Evolutionary conservation across 2,888 invertebrate species (phyloP).

Genomic region (Drosophila tripunctata): DNA sequence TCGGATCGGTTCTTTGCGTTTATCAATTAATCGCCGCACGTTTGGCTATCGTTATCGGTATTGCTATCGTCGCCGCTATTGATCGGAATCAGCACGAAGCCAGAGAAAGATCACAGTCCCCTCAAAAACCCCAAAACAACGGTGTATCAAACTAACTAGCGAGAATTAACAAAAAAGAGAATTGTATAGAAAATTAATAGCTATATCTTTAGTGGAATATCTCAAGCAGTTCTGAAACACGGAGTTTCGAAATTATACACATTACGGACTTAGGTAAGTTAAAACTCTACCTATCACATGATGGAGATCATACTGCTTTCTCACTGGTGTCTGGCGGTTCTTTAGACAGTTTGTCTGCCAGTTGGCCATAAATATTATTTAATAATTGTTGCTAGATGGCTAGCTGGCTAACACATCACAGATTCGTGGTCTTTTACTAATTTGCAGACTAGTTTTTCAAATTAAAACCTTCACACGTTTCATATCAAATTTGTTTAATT

Average conservation of each 20-base stretch:
- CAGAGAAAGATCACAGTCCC: slow-evolving; percentile 24
- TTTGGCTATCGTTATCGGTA: slow-evolving; percentile 30
- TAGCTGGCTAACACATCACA: slow-evolving; percentile 20
- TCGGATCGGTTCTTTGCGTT: too few relatives aligned
- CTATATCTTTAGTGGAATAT: slow-evolving; percentile 27
- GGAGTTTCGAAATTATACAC: slow-evolving; percentile 25
- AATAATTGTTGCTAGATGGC: slow-evolving; percentile 18
- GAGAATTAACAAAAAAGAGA: neutral
- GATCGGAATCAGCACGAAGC: slow-evolving; percentile 9
- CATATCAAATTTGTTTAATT: slow-evolving; percentile 24
- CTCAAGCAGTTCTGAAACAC: slow-evolving; percentile 4
- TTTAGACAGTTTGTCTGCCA: slow-evolving; percentile 35
- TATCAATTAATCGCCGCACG: slow-evolving; percentile 37
- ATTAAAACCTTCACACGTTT: slow-evolving; percentile 55
- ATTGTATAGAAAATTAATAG: neutral
- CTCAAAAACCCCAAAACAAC: slow-evolving; percentile 21
- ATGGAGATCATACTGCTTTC: slow-evolving; percentile 16
- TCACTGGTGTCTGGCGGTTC: slow-evolving; percentile 27
- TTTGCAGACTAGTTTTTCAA: slow-evolving; percentile 64
- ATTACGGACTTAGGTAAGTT: slow-evolving; percentile 45
- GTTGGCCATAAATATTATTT: slow-evolving; percentile 11
- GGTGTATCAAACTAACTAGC: slow-evolving; percentile 2
- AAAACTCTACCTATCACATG: slow-evolving; percentile 37
- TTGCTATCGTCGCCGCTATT: slow-evolving; percentile 18
- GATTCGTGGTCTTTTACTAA: slow-evolving; percentile 58